Conservation (phyloP, 2,888 invertebrate species). For the Fabriciana adippe region DNA sequence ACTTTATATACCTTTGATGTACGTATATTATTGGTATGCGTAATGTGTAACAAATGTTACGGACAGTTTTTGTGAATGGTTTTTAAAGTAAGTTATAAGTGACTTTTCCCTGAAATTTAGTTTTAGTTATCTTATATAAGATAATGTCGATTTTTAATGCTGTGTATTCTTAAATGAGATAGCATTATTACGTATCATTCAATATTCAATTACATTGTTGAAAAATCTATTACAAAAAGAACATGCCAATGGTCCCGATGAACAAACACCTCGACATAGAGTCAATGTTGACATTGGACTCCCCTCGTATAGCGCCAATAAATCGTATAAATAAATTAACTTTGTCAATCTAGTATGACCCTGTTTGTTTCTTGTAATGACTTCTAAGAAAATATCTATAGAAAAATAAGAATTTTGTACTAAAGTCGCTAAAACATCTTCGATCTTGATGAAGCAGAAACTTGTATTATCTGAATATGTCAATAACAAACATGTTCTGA, state of each 20-base stretch:
- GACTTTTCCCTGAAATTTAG: not conserved
- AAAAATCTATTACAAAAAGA: conserved; percentile 46
- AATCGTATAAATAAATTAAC: conserved; percentile 79
- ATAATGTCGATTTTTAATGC: too few species aligned
- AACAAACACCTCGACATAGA: conserved; percentile 74
- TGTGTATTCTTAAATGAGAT: too few species aligned
- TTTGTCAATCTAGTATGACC: conserved; percentile 71
- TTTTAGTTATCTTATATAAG: too few species aligned
- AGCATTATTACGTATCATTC: not conserved
- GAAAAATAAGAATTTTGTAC: not conserved
- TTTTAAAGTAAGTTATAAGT: not conserved
- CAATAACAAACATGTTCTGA: too few species aligned
- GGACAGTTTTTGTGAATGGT: not conserved
- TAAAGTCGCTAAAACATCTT: not conserved
- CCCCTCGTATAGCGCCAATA: conserved; percentile 63
- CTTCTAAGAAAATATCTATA: conserved; percentile 8
- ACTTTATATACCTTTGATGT: conserved; percentile 38
- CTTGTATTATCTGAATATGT: too few species aligned
- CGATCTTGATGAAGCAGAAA: not conserved
- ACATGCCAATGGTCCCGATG: conserved; percentile 52
- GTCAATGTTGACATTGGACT: conserved; percentile 71
- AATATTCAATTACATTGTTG: conserved; percentile 25
- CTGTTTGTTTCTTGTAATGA: conserved; percentile 49
- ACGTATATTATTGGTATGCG: conserved; percentile 6
- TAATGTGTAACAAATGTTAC: not conserved